These are phyloP conservation scores for Campoletis raptor DNA, from an alignment of 2,888 invertebrate genomes.

Conservation along the genomic window DNA sequence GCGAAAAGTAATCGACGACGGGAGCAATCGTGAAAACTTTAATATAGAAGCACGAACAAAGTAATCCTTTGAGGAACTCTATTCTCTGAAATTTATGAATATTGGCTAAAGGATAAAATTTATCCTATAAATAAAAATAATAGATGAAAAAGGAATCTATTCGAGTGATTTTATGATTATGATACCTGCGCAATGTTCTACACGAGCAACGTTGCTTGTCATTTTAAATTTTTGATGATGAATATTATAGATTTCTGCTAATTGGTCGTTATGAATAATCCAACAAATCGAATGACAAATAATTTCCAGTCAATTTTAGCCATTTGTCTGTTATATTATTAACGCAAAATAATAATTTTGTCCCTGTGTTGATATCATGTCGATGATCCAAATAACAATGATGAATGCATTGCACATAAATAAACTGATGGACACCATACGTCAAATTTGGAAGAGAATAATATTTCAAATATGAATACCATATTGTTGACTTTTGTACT, in stretches of 20 bases:
- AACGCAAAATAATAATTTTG: neutral
- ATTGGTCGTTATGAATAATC: neutral
- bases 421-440: neutral
- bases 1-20: neutral
- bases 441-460: neutral
- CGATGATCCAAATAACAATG: neutral
- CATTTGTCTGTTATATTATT: neutral
- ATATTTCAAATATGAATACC: neutral
- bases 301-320: neutral
- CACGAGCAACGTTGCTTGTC: neutral
- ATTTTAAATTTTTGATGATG: neutral
- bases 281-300: neutral
- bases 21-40: constrained; percentile 29
- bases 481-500: neutral
- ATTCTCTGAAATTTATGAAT: constrained; percentile 5
- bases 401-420: neutral
- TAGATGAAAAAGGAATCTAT: neutral
- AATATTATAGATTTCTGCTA: neutral
- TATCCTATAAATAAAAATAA: neutral
- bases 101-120: neutral
- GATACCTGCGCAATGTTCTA: neutral
- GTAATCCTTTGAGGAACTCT: constrained; percentile 14
- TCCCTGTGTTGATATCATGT: neutral
- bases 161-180: neutral
- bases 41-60: constrained; percentile 29